These are phyloP conservation scores for Tragulus kanchil DNA, from an alignment of 2,113 vertebrate genomes.

Conservation along the genomic window DNA sequence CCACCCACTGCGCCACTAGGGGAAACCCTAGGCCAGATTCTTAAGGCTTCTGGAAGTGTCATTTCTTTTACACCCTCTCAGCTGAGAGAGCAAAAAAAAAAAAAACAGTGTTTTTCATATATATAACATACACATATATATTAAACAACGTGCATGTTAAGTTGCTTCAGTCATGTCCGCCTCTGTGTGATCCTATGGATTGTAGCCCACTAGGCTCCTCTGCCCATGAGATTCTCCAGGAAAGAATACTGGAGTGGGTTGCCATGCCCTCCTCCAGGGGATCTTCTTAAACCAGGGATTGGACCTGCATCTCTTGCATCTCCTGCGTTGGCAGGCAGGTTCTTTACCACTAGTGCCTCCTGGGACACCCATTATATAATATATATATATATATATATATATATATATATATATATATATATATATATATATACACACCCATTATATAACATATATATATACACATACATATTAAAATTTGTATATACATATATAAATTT, in stretches of 20 bases:
- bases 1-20: too few relatives aligned
- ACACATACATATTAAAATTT: too few relatives aligned
- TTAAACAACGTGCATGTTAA: not conserved
- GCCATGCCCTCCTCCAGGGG: not conserved
- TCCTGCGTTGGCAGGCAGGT: not conserved
- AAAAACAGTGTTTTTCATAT: not conserved
- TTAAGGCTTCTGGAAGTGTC: not conserved
- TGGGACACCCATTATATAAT: too few relatives aligned
- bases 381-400: too few relatives aligned
- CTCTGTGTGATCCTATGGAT: not conserved
- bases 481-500: not conserved
- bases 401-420: too few relatives aligned
- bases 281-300: not conserved
- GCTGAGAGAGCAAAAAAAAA: not conserved
- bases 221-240: not conserved
- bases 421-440: too few relatives aligned
- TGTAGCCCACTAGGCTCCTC: not conserved
- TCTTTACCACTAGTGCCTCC: not conserved
- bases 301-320: not conserved
- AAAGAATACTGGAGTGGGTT: not conserved
- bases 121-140: not conserved
- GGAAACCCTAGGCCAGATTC: not conserved
- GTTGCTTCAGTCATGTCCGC: not conserved
- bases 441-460: not conserved
- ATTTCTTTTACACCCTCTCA: not conserved